A percentile compares a stretch with the other conserved stretches of the same genome.
These are phyloP conservation scores for Ornithoptera priamus DNA, from an alignment of 2,888 invertebrate genomes.

Conservation along the genomic window DNA sequence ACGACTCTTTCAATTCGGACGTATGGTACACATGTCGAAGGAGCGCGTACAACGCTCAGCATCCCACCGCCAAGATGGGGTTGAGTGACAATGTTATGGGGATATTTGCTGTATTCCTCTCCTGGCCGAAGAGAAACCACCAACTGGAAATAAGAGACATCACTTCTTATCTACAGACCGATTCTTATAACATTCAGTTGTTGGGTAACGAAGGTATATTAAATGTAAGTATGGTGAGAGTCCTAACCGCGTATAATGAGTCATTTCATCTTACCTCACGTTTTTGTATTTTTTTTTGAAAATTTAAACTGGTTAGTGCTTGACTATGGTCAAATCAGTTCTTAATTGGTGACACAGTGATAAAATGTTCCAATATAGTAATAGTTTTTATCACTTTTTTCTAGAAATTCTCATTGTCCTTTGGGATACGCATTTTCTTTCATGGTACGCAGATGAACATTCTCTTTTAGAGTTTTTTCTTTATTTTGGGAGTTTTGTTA, in stretches of 20 bases:
- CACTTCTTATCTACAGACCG: conserved; percentile 45
- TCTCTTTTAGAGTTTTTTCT: too few species aligned
- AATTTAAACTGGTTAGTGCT: too few species aligned
- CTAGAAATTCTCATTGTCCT: too few species aligned
- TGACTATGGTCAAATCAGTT: too few species aligned
- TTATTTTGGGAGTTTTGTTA: too few species aligned
- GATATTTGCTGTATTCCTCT: conserved; percentile 84
- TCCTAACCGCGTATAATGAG: neutral
- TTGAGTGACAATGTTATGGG: conserved; percentile 44
- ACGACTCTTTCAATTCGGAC: conserved; percentile 84
- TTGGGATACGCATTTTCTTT: too few species aligned
- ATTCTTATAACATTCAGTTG: conserved; percentile 48
- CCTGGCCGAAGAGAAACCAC: conserved; percentile 83
- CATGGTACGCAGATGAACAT: too few species aligned
- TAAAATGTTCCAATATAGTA: too few species aligned
- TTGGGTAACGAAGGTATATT: conserved; percentile 52
- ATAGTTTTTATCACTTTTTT: too few species aligned
- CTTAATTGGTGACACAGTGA: too few species aligned
- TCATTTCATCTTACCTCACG: too few species aligned
- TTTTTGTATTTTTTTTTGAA: too few species aligned
- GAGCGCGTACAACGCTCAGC: conserved; percentile 41
- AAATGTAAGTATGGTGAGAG: conserved; percentile 45
- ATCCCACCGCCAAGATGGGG: conserved; percentile 46
- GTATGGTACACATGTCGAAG: conserved; percentile 86
- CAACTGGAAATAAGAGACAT: conserved; percentile 58